Base-by-base conservation (phyloP, 64 coral and sea anemone species). In the Actinia tenebrosa region DNA sequence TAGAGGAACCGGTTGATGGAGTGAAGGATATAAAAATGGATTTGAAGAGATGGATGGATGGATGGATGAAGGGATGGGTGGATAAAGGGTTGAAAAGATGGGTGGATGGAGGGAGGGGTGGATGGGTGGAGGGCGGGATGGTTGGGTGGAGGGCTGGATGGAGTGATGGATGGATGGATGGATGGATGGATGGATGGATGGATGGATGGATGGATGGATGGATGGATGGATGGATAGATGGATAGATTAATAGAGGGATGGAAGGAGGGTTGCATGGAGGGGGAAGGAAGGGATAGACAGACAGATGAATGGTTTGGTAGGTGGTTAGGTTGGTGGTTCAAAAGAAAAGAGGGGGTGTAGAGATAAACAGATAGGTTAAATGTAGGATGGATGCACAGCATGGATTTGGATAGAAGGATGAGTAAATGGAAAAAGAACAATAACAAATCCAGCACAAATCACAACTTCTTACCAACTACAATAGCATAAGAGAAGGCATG, bases 401-500 rank as follows among this genome's bases (percentile, higher is more conserved):
- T 66, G 63, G 20, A n/a, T 11, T 58, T n/a, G 63, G 9, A 66
- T 66, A 13, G 3, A 22, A 7, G 2, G 63, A 66, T 66, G 63
- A 66, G 1, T 66, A n/a, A n/a, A 66, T 66, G 19, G 18, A 72
- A 69, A 10, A 20, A 69, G 1, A n/a, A 8, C 1, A 25, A 20
- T 8, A 50, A 50, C 3, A 3, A 50, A 50, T 50, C 7, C 0
- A 50, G 7, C 47, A 8, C 17, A 22, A 66, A 19, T 37, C 30
- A 37, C 30, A 1, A 37, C 0, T 64, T 86, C 94, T 85, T 79
- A 96, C 94, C 88, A 19, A 96, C 71, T 27, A 92, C 91, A 80
- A 87, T 86, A 14, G 88, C 64, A 66, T 87, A 96, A 5, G 90
- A 66, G 26, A 86, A 22, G 84, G 79, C 86, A 55, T 22, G 62